Percentiles rank a stretch among this genome's conserved stretches.
These are phyloP conservation scores for Labeo catla DNA, from an alignment of 2,113 vertebrate species.

Conservation along the genomic window DNA sequence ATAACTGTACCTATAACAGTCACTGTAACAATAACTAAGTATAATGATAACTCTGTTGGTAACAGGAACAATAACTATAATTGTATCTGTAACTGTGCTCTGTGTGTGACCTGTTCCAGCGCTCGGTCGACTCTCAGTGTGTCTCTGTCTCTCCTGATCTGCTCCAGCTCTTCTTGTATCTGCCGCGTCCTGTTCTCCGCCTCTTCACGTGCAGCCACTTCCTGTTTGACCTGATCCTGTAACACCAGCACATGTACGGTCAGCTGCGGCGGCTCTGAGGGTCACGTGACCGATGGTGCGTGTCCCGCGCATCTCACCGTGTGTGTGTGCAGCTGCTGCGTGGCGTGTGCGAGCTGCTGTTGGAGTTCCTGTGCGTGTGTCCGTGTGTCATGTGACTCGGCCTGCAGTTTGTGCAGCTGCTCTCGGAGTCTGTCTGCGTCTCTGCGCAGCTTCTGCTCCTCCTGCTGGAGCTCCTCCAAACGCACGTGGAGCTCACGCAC, in stretches of 20 bases:
- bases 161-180: conserved; percentile 74
- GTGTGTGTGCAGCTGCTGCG: conserved; percentile 71
- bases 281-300: neutral
- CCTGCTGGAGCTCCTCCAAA: conserved; percentile 56
- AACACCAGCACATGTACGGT: conserved; percentile 1
- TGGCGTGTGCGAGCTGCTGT: conserved; percentile 41
- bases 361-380: conserved; percentile 59
- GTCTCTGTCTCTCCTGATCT: conserved; percentile 70
- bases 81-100: too few species aligned
- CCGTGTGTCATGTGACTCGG: conserved; percentile 54
- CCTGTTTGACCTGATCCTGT: conserved; percentile 68
- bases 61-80: too few species aligned
- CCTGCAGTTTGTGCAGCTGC: conserved; percentile 51
- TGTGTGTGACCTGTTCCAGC: conserved; percentile 72
- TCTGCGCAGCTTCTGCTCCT: conserved; percentile 52
- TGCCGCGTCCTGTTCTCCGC: conserved; percentile 66
- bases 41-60: too few species aligned
- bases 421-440: conserved; percentile 62
- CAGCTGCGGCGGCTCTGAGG: neutral
- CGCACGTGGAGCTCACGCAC: conserved; percentile 32
- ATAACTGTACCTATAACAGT: too few species aligned
- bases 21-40: too few species aligned
- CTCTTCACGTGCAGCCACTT: conserved; percentile 58
- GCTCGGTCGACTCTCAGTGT: conserved; percentile 74
- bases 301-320: conserved; percentile 62